A percentile compares a stretch with the other conserved stretches of the same genome.
phyloP scores from a whole-genome alignment of 2,888 invertebrate genomes.

The Brenthis daphne region DNA sequence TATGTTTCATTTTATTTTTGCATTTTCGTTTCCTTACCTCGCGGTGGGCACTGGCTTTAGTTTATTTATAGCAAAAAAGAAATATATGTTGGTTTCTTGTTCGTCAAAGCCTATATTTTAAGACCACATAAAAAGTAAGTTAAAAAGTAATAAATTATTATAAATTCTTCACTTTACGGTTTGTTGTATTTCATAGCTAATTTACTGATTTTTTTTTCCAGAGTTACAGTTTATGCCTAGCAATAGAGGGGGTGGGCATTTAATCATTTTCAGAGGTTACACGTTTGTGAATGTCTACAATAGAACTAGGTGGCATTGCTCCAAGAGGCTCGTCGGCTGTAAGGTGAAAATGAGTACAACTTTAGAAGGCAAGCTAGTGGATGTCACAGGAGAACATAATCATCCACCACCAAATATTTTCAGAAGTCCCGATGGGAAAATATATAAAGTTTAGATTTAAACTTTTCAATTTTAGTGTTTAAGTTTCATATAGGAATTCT shows the following conservation, averaged over 20 bases:
- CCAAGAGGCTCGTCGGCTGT: conserved; percentile 28
- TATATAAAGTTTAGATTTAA: conserved; percentile 24
- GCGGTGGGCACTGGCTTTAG: too few species aligned
- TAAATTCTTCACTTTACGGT: too few species aligned
- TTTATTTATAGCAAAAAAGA: too few species aligned
- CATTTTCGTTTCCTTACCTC: too few species aligned
- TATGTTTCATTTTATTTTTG: too few species aligned
- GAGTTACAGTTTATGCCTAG: conserved; percentile 26
- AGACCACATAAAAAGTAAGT: too few species aligned
- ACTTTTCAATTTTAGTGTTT: too few species aligned
- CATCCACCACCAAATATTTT: conserved; percentile 47
- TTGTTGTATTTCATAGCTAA: not conserved
- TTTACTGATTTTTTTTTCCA: not conserved
- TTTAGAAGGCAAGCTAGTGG: conserved; percentile 7
- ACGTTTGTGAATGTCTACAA: conserved; percentile 46
- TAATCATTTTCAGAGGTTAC: conserved; percentile 31
- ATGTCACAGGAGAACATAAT: conserved; percentile 38
- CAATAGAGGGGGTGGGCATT: conserved; percentile 24
- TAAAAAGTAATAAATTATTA: too few species aligned
- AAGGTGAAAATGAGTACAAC: conserved; percentile 28
- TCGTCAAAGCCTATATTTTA: too few species aligned
- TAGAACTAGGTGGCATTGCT: conserved; percentile 45
- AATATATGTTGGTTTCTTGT: too few species aligned
- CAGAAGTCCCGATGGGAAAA: conserved; percentile 40
- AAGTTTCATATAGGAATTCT: not conserved